A percentile compares a stretch with the other conserved stretches of the same genome.
Evolutionary conservation across 1,140 invertebrate genomes (phyloP).

Genomic region (Papilio polyxenes): DNA sequence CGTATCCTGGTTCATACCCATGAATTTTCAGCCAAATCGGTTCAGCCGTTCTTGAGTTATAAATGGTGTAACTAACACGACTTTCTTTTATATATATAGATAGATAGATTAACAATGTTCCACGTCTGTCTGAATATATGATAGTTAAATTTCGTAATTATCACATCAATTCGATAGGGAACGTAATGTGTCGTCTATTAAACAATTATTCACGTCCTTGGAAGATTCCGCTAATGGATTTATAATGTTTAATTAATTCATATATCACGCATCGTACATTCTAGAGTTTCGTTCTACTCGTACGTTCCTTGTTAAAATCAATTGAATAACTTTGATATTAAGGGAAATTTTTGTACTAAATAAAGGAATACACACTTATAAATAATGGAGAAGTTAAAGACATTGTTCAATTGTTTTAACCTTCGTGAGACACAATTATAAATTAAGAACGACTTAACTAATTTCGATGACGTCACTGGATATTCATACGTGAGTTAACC

Average conservation of each 20-base stretch:
- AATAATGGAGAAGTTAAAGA: too few relatives aligned
- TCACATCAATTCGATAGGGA: background rate
- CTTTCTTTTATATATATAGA: too few relatives aligned
- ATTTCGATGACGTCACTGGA: too few relatives aligned
- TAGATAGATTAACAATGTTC: too few relatives aligned
- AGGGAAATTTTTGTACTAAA: background rate
- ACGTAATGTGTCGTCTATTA: background rate
- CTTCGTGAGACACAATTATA: too few relatives aligned
- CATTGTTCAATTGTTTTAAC: too few relatives aligned
- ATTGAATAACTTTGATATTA: background rate
- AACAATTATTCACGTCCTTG: background rate
- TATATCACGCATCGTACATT: background rate
- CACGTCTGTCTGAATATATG: background rate
- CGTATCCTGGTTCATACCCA: too few relatives aligned
- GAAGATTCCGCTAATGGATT: slow-evolving; percentile 18
- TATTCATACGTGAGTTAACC: too few relatives aligned
- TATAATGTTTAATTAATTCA: slow-evolving; percentile 23
- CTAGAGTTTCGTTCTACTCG: background rate
- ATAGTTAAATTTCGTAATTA: background rate
- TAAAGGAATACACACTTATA: background rate
- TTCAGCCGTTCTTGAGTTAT: too few relatives aligned
- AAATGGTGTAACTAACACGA: too few relatives aligned
- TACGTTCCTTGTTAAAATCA: background rate
- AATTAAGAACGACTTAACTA: too few relatives aligned
- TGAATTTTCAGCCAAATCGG: too few relatives aligned